Conservation (phyloP, 2,113 vertebrate species). For the Chloropsis hardwickii region DNA sequence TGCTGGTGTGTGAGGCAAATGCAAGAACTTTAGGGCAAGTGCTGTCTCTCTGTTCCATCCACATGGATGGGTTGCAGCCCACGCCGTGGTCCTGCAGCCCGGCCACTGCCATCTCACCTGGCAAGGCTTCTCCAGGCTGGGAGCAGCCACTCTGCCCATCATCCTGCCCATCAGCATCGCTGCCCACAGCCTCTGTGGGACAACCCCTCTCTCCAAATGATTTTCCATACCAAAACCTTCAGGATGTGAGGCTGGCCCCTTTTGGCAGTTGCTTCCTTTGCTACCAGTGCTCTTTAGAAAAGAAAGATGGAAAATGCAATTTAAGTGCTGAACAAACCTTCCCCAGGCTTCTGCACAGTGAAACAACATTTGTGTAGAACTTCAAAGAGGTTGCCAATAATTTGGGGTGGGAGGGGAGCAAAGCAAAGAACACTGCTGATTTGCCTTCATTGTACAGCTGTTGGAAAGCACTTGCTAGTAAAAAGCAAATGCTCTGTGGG, state of each 20-base stretch:
- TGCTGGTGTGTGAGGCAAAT: fast-evolving
- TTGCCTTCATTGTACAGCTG: not conserved
- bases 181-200: not conserved
- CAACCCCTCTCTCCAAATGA: not conserved
- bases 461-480: not conserved
- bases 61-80: not conserved
- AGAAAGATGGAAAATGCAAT: not conserved
- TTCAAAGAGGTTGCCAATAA: not conserved
- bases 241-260: fast-evolving
- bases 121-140: not conserved
- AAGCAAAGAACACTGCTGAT: not conserved
- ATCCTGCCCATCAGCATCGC: not conserved
- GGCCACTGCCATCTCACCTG: not conserved
- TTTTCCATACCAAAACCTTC: not conserved
- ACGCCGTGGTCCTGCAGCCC: fast-evolving
- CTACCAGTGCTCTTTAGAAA: not conserved
- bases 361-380: not conserved
- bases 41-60: not conserved
- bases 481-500: not conserved
- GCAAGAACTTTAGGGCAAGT: not conserved
- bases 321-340: not conserved
- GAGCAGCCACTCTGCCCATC: not conserved
- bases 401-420: not conserved
- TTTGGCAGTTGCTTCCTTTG: not conserved
- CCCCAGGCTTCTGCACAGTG: not conserved